Evolutionary conservation across 2,113 vertebrate genomes (phyloP), one percentile per base, ranked within the genome.

Genomic region (Leptobrachium ailaonicum): DNA sequence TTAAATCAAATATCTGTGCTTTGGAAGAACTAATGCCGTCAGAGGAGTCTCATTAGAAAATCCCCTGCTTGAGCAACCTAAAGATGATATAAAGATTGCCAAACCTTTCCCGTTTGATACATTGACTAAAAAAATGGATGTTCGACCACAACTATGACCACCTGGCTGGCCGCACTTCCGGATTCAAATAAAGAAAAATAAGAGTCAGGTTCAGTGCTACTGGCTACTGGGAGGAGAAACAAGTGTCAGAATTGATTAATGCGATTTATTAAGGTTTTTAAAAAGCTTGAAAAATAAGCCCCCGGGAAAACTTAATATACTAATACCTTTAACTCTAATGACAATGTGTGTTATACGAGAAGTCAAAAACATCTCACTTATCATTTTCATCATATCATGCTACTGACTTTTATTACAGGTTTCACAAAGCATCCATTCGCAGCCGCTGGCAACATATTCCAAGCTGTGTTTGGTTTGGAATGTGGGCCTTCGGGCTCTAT

Each of bases 381-480:
- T 79, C 77, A 44, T 73, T 42, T 43, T 53, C 58, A 56, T 73
- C 62, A 66, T 80, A 67, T 71, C 11, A 70, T 73, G 56, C 45
- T 73, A 56, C 58, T 80, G 47, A 58, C 50, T 68, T 68, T 68
- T 12, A 41, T 41, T 68, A 66, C 53, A 2, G 41, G 50, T 44
- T 68, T 74, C 58, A 50, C 54, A 74, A 73, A n/a, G 63, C 41
- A 68, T 60, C 41, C 41, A 58, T 80, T 68, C 53, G 58, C 20
- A 80, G 71, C 78, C 50, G 1, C 11, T 40, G n/a, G 78, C 50
- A 45, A 47, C n/a, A 40, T 56, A 68, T 67, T 67, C n/a, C 56
- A 13, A 73, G 71, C 41, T 45, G 14, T 66, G 64, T 73, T 68
- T 73, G 71, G 63, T 54, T 72, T 79, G 70, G 62, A 80, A 80